A percentile compares a stretch with the other conserved stretches of the same genome.
phyloP scores from a whole-genome alignment of 1,140 invertebrate genomes.

The Conopomorpha cramerella region DNA sequence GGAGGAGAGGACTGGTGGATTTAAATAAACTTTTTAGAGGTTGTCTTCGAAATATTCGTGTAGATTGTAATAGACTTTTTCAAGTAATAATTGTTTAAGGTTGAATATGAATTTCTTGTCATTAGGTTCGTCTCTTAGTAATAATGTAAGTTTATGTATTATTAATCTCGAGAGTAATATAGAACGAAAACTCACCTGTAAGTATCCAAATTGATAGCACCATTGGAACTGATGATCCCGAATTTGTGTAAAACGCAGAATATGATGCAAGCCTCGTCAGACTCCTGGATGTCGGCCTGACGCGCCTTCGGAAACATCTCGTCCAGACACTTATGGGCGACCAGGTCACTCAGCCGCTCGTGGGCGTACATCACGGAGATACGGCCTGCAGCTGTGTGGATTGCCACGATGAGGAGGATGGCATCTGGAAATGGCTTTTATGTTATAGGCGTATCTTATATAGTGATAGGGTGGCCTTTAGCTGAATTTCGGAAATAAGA shows the following conservation, averaged over 20 bases:
- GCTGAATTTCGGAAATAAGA: no score
- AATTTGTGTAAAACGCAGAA: conserved; percentile 42
- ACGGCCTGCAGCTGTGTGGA: conserved; percentile 13
- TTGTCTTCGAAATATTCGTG: no score
- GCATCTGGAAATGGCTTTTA: conserved; percentile 18
- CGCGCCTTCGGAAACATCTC: conserved; percentile 36
- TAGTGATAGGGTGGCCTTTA: no score
- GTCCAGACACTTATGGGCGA: conserved; percentile 29
- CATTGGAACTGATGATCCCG: conserved; percentile 32
- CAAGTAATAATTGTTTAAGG: no score
- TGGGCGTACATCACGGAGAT: conserved; percentile 51
- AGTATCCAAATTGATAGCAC: conserved; percentile 32
- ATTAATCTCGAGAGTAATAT: no score
- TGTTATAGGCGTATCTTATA: conserved; percentile 8
- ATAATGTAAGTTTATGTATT: no score
- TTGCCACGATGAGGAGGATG: conserved; percentile 10
- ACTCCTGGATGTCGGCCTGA: conserved; percentile 27
- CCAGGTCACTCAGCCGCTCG: conserved; percentile 30
- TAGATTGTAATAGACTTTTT: no score
- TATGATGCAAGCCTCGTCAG: conserved; percentile 41
- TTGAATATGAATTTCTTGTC: no score
- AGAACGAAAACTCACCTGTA: conserved; percentile 36
- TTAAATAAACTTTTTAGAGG: no score
- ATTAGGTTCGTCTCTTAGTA: no score
- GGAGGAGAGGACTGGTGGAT: no score